These are phyloP conservation scores for Dipodomys stephensi DNA, from an alignment of 2,113 vertebrate species.

Conservation along the genomic window DNA sequence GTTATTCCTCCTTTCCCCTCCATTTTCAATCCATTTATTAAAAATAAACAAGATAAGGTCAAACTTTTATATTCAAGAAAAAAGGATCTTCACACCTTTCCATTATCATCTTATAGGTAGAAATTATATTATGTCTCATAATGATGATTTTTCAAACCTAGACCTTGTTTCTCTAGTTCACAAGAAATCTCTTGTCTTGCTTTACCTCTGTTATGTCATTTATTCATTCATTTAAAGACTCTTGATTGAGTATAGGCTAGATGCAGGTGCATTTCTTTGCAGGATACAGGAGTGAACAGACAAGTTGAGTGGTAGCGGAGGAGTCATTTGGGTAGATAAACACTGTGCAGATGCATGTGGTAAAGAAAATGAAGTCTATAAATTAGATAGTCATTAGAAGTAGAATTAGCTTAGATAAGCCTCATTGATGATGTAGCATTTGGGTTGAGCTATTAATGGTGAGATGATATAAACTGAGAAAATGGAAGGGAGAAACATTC, in stretches of 20 bases:
- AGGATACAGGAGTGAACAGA: background rate
- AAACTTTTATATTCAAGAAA: background rate
- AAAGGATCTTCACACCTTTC: background rate
- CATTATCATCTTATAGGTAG: background rate
- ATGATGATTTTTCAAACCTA: background rate
- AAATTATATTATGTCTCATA: background rate
- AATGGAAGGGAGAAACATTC: background rate
- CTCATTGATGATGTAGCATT: background rate
- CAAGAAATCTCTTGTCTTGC: background rate
- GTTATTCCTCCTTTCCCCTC: background rate
- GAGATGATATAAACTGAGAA: background rate
- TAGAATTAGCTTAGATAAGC: background rate
- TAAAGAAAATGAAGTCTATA: background rate
- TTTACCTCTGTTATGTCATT: background rate
- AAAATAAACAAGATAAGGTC: background rate
- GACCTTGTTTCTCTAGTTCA: background rate
- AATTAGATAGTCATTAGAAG: background rate
- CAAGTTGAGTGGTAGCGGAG: background rate
- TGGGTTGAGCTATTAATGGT: background rate
- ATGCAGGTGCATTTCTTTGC: background rate
- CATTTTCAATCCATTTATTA: background rate
- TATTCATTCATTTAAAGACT: background rate
- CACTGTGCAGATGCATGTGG: background rate
- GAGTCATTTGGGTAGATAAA: background rate
- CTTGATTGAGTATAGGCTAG: background rate